A percentile compares a stretch with the other conserved stretches of the same genome.
Evolutionary conservation across 2,113 vertebrate genomes (phyloP).

Genomic region (Gallinago jamesoni): DNA sequence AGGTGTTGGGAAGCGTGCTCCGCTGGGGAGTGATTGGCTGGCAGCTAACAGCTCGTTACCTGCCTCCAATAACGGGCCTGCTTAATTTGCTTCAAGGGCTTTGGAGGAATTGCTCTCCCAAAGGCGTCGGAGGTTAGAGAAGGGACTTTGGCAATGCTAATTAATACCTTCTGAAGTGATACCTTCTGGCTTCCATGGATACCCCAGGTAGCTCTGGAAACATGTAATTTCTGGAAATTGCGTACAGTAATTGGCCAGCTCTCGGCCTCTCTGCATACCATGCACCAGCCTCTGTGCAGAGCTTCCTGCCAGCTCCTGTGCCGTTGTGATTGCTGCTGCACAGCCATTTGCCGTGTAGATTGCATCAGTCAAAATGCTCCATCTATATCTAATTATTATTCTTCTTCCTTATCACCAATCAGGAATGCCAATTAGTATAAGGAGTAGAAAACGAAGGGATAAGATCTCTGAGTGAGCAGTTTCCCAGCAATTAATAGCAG

Average conservation of each 20-base stretch:
- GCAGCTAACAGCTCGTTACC: background rate
- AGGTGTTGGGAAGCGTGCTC: background rate
- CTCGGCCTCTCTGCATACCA: background rate
- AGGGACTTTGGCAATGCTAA: background rate
- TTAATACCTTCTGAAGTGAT: background rate
- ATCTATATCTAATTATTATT: constrained; percentile 25
- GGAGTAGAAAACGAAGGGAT: constrained; percentile 22
- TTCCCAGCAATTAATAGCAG: constrained; percentile 63
- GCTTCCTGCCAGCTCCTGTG: background rate
- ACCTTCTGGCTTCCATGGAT: background rate
- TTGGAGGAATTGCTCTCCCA: background rate
- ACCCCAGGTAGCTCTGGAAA: background rate
- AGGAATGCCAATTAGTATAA: constrained; percentile 50
- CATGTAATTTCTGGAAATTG: no score
- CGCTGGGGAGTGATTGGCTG: background rate
- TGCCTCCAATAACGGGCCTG: background rate
- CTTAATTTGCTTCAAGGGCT: background rate
- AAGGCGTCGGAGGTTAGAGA: rapidly evolving
- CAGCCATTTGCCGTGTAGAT: background rate
- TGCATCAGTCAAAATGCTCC: constrained; percentile 10
- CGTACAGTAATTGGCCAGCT: background rate
- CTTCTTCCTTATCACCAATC: constrained; percentile 28
- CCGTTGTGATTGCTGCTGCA: background rate
- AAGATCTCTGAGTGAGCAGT: constrained; percentile 57
- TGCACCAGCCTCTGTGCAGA: background rate